Evolutionary conservation across 2,888 invertebrate species (phyloP).

Genomic region (Ecliptopera silaceata): DNA sequence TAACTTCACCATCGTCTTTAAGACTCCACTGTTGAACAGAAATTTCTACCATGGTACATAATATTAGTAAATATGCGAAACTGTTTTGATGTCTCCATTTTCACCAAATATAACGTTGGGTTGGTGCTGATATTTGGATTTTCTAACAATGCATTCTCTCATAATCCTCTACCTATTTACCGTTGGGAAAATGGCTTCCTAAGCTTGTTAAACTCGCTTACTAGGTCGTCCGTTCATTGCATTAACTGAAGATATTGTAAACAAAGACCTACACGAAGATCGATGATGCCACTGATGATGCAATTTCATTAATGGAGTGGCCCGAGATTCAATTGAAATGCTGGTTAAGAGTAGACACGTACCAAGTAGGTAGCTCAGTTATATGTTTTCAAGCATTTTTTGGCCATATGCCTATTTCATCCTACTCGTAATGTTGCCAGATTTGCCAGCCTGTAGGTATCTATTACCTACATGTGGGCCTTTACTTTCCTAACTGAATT

Average conservation of each 20-base stretch:
- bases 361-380: neutral
- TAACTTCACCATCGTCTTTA: no score
- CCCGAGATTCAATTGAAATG: neutral
- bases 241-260: slow-evolving; percentile 29
- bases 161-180: slow-evolving; percentile 30
- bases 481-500: no score
- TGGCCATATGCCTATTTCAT: no score
- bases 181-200: slow-evolving; percentile 45
- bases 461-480: no score
- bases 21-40: no score
- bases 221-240: slow-evolving; percentile 37
- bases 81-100: neutral
- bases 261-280: slow-evolving; percentile 21
- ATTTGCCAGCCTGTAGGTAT: no score
- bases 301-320: slow-evolving; percentile 10
- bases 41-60: no score
- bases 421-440: no score
- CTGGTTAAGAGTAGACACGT: neutral
- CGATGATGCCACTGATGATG: slow-evolving; percentile 18
- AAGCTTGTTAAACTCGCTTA: slow-evolving; percentile 46
- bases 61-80: no score
- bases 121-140: neutral
- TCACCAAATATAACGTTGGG: neutral
- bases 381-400: no score
- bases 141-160: slow-evolving; percentile 6